Evolutionary conservation across 2,113 vertebrate genomes (phyloP), one percentile per base, ranked within the genome.

Genomic region (Equus quagga): DNA sequence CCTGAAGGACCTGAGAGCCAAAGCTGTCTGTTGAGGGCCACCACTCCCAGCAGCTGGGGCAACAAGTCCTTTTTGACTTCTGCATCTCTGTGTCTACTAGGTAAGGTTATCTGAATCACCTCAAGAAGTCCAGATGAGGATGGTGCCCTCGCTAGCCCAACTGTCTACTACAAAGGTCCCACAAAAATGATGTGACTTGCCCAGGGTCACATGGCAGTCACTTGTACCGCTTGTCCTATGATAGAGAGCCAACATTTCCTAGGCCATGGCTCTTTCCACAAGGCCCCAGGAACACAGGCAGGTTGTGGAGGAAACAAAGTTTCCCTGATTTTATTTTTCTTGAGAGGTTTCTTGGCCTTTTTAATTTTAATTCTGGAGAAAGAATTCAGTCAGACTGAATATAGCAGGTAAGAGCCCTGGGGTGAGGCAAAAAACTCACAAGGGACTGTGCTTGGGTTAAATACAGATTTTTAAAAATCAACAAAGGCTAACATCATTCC

Each of bases 361-460:
- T 41, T 72, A 15, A 41, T 62, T 85, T 90, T 64, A 81, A 89
- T 28, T 72, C 23, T 21, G 60, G 76, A 64, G n/a, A 69, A 91
- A 58, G 24, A 93, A 62, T 67, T 90, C 33, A 70, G 44, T 83
- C 28, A 69, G 41, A 31, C 18, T 69, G 65, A 80, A 69, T 46
- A 89, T 3, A 69, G 2, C 28, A 60, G 17, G 54, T 6, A 70
- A 3, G 33, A 90, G 31, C 60, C 46, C 46, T 60, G 58, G 33
- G 46, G 46, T 76, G 41, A 85, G 72, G 58, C 19, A 88, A 72
- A 51, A n/a, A 15, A 44, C 36, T 97, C 58, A 12, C 2, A 6
- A 31, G 24, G 54, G 69, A 67, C 13, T 0, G 17, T 28, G 4
- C 12, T 83, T 18, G 2, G 19, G 21, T 41, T 64, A 89, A 91